A percentile compares a stretch with the other conserved stretches of the same genome.
Conservation (phyloP, 2,888 invertebrate genomes). For the Oconnorella tubifera region DNA sequence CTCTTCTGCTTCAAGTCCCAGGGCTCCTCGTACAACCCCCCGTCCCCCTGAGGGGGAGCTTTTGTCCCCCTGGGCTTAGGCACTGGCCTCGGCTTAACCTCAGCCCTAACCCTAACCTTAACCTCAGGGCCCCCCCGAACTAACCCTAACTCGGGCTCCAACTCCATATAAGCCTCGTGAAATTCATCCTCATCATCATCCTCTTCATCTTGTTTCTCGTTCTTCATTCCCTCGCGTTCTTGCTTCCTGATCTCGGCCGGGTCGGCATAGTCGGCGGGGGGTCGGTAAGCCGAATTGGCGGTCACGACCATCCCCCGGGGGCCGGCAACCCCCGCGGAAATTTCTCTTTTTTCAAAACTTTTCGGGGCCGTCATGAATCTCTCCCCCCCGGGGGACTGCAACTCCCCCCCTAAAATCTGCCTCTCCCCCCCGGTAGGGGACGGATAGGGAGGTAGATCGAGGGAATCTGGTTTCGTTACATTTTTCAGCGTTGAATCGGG, state of each 20-base stretch:
- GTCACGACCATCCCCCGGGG: constrained; percentile 7
- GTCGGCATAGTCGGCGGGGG: background rate
- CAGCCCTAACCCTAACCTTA: too few relatives aligned
- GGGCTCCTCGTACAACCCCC: background rate
- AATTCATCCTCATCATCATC: background rate
- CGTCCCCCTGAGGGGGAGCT: too few relatives aligned
- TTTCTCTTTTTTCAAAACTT: constrained; percentile 13
- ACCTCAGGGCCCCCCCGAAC: too few relatives aligned
- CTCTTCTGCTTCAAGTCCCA: background rate
- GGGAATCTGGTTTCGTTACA: too few relatives aligned
- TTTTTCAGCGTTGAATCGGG: too few relatives aligned
- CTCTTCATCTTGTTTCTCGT: background rate
- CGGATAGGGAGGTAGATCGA: too few relatives aligned
- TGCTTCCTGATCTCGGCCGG: background rate
- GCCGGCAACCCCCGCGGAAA: constrained; percentile 11
- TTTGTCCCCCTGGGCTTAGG: too few relatives aligned
- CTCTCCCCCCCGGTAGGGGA: too few relatives aligned
- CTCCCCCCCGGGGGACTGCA: background rate
- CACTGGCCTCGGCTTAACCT: too few relatives aligned
- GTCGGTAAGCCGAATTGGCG: constrained; percentile 6
- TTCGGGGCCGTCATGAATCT: background rate
- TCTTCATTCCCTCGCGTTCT: background rate
- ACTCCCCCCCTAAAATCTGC: too few relatives aligned
- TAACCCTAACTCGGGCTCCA: background rate
- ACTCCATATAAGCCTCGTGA: background rate